Evolutionary conservation across 2,888 invertebrate species (phyloP), one percentile per base, ranked within the genome.

Genomic region (Leucophenga montana): DNA sequence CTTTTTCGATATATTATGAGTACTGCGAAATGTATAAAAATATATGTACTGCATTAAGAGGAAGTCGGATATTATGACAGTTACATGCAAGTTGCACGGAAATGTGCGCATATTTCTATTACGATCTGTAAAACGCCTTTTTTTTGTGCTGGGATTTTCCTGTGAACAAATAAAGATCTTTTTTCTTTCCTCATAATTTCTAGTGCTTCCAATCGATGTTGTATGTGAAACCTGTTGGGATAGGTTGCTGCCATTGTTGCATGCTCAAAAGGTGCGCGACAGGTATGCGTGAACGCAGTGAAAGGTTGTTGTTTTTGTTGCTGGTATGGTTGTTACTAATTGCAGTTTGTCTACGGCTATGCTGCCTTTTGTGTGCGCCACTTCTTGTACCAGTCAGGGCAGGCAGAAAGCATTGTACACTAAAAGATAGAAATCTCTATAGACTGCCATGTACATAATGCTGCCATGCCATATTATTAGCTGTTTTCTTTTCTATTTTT

Each of bases 191-290:
- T 66, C 14, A 39, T 66, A 48, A 66, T 54, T 48, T 48, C 54
- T 16, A 54, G 33, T 61, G 33, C 59, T 56, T 9, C 14, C 59
- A 39, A n/a, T 4, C n/a, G 14, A 14, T 22, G 31, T 59, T 33
- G 56, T 68, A 70, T 64, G 65, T 69, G 67, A 81, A 81, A 83
- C 82, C 82, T 80, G 80, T 83, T 82, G 81, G 82, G 81, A 81
- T 81, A 81, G 80, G 80, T 79, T 83, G 69, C 75, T 73, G 78
- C 66, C 59, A 66, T 54, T 64, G 62, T 46, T 64, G 62, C 48
- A 59, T 64, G 46, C 46, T 44, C 9, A 70, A 72, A 76, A 73
- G 78, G 76, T 75, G 80, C 71, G 78, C 71, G 72, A 48, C 80
- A 76, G 76, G 74, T 76, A 75, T 77, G 73, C 79, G 72, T 64